These are phyloP conservation scores for Montipora sp. DNA, from an alignment of 64 coral and sea anemone genomes.

Conservation along the genomic window DNA sequence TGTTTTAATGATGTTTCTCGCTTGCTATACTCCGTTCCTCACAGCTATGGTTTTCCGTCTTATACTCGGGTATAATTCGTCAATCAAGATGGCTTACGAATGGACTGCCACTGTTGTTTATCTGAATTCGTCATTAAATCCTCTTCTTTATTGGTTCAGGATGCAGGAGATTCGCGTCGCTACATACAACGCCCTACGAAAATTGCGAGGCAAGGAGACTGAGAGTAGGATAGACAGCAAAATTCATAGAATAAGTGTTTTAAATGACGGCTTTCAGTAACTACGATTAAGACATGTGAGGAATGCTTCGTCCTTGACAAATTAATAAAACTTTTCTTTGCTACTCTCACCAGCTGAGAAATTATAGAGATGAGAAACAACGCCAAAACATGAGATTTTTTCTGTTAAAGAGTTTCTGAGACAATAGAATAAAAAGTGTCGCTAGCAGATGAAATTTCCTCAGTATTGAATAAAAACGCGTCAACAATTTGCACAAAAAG, in stretches of 20 bases:
- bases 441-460: no score
- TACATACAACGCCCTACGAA: conserved; percentile 5
- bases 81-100: conserved; percentile 63
- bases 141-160: conserved; percentile 44
- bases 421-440: no score
- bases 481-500: no score
- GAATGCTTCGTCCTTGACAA: no score
- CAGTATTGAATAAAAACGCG: no score
- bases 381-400: no score
- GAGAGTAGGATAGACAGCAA: conserved; percentile 15
- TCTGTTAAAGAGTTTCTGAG: no score
- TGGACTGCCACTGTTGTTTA: conserved; percentile 60
- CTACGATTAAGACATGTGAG: neutral
- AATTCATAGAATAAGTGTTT: conserved; percentile 7
- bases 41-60: conserved; percentile 46
- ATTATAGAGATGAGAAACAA: no score
- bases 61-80: conserved; percentile 21
- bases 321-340: no score
- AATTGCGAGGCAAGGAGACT: neutral
- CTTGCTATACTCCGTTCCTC: conserved; percentile 65
- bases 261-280: neutral
- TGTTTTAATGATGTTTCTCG: conserved; percentile 30
- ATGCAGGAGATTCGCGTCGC: conserved; percentile 52
- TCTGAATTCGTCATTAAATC: conserved; percentile 64
- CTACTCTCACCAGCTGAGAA: no score